Evolutionary conservation across 2,113 vertebrate species (phyloP), one percentile per base, ranked within the genome.

Genomic region (Crocuta crocuta): DNA sequence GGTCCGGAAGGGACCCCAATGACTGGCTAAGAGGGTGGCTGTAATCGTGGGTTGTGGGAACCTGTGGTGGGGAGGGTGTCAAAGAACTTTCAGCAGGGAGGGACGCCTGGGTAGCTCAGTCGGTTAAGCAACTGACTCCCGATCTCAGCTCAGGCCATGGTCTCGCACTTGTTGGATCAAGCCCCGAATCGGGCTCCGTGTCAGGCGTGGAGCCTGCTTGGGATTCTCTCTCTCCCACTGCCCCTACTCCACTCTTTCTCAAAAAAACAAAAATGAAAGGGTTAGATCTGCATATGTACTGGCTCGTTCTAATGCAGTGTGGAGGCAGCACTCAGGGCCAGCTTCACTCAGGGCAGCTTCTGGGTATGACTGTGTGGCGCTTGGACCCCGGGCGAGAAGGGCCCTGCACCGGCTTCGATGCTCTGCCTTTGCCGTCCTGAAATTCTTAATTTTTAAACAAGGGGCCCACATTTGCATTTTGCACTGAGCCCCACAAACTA

Each of bases 291-390:
- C 24, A 28, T 1, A 16, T 1, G 21, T 28, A 16, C 24, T 31
- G 4, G 31, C 45, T 39, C 12, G 0, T 76, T 19, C 45, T 33
- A 12, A n/a, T 2, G 26, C 73, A 35, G 8, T 0, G 9, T 1
- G 16, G 71, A 39, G 26, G 31, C 1, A 15, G 68, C 15, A 33
- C 48, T 66, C 23, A 4, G 39, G 5, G 2, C 82, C 26, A 15
- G 33, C 55, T 35, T 48, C 19, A 0, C 58, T 5, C 17, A 1
- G 17, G 55, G 55, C 17, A 55, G 55, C 55, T 55, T 55, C 55
- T 15, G 48, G 11, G 2, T 45, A 4, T 33, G 5, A 33, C 43
- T 0, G 4, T 10, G 10, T 7, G 48, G 0, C 0, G 26, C 24
- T 12, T 55, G 58, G 53, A 35, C 31, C 5, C 1, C 0, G 0